These are phyloP conservation scores for Arvicanthis niloticus DNA, from an alignment of 2,113 vertebrate genomes.

Conservation along the genomic window DNA sequence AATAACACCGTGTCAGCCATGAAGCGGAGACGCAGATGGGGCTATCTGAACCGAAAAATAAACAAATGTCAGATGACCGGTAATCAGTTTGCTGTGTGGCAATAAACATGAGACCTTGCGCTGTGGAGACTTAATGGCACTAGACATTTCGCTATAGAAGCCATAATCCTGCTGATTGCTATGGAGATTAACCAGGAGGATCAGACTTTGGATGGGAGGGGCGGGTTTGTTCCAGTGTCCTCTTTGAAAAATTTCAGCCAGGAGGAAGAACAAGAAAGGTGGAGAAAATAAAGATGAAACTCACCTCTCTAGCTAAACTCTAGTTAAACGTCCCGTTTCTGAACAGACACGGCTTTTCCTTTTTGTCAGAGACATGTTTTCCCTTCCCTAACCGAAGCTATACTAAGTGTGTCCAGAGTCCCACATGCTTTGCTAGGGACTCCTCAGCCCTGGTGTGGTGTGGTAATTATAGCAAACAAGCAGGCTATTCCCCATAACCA, in stretches of 20 bases:
- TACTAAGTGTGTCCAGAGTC: background rate
- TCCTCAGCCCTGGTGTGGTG: background rate
- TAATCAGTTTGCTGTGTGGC: background rate
- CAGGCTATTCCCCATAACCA: background rate
- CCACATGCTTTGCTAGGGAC: background rate
- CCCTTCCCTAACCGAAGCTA: background rate
- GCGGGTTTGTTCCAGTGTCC: background rate
- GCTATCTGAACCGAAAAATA: slow-evolving; percentile 20
- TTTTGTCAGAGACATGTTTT: background rate
- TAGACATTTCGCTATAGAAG: background rate
- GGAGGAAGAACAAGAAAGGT: background rate
- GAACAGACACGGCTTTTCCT: background rate
- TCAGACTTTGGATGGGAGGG: slow-evolving; percentile 74
- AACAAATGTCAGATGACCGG: background rate
- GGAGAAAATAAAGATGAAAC: background rate
- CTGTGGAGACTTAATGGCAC: background rate
- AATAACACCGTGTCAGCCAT: background rate
- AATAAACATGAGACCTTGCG: slow-evolving; percentile 54
- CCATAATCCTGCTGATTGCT: background rate
- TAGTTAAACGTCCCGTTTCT: background rate
- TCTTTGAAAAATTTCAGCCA: slow-evolving; percentile 12
- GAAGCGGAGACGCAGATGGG: background rate
- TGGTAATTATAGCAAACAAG: background rate
- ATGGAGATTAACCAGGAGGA: background rate
- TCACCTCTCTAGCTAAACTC: background rate